Base-by-base conservation (phyloP, 1,140 invertebrate genomes). In the Ceratoteleas bidentatus region DNA sequence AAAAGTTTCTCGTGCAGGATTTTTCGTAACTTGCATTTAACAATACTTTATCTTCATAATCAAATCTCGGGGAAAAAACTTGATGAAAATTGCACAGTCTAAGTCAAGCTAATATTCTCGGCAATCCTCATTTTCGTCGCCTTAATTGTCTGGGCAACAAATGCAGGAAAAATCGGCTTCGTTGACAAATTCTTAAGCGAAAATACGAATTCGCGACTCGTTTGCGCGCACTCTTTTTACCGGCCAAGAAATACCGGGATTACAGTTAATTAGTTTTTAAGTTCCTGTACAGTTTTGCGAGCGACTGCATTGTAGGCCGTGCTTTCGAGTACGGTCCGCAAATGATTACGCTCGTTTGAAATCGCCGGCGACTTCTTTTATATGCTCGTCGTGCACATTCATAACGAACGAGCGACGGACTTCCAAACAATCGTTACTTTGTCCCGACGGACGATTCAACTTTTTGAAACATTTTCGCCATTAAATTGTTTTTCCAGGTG, bases 211-310 rank as follows among this genome's bases (percentile, higher is more conserved):
- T 61, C 70, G 82, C 56, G 43, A 56, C 83, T 81, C 74, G 81
- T 85, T 83, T 70, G 70, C 50, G 56, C 54, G 47, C 74, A 73
- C 83, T 81, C 74, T 73, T 81, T 76, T 50, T 65, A 53, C 58
- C 50, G 50, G 47, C 60, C 64, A 33, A 60, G 65, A 81, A 83
- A 84, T 61, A 47, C 66, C 36, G 11, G 72, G 84, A 85, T 86
- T 81, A 82, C 78, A 75, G 72, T 72, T 86, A 85, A 86, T 84
- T 84, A 80, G 73, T 85, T 85, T 82, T 84, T 85, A 86, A 86
- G 78, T 83, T 73, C 68, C 61, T 52, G 61, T 61, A 76, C 72
- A 81, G 79, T 81, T 76, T 72, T 72, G 79, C 72, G 60, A 52
- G 58, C 70, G n/a, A 61, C 40, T 72, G 33, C 43, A 69, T 66